Base-by-base conservation (phyloP, 1,140 invertebrate genomes). In the Argopecten irradians region DNA sequence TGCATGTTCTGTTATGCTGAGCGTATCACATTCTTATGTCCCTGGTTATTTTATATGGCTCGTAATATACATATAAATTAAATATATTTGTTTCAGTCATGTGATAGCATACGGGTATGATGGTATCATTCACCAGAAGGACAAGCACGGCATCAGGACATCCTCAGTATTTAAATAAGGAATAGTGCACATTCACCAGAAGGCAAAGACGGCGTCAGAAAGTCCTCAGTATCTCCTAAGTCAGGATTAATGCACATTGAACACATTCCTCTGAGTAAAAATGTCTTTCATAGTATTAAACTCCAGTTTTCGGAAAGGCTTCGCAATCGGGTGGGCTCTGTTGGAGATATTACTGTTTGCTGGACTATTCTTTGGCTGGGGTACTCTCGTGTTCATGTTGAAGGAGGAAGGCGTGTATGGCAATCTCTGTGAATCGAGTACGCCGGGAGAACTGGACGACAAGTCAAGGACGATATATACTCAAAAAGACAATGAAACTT, bases 341-440 rank as follows among this genome's bases (percentile, higher is more conserved):
- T 32, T 90, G 35, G 91, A 90, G 41, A 85, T 41, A 43, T n/a
- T 90, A 14, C 84, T 90, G 3, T 91, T 91, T 84, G 89, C 87
- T 85, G 91, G 89, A 7, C 87, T 90, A 1, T 43, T 90, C n/a
- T 91, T 89, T 43, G 91, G 89, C 39, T 91, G 90, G 90, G 89
- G 88, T 13, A 89, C 90, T 2, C 88, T 91, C 0, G 90, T 91
- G 11, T 91, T 91, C 83, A 34, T 91, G 28, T 33, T 91, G 0
- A 91, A 89, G 46, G 83, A 87, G 32, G 87, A 88, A 11, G 43
- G 87, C 0, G 36, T 91, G 19, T 91, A 87, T 34, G 41, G 84
- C 7, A 32, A 89, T 22, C 34, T 89, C n/a, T 89, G 88, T 87
- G 39, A 71, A n/a, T n/a, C n/a, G n/a, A n/a, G n/a, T n/a, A n/a